Evolutionary conservation across 2,113 vertebrate species (phyloP).

Genomic region (Meles meles): DNA sequence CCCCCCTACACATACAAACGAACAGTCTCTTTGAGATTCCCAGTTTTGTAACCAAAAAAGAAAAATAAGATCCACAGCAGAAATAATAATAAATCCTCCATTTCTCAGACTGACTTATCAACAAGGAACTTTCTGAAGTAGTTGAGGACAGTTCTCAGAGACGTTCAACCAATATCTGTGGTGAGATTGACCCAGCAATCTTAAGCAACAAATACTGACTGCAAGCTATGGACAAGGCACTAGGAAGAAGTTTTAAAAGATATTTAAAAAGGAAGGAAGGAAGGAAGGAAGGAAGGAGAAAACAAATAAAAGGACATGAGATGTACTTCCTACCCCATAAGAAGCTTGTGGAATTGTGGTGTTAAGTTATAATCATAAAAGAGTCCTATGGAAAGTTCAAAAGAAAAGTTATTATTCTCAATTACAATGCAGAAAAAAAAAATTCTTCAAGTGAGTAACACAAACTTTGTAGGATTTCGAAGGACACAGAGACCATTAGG

Average conservation of each 20-base stretch:
- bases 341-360: background rate
- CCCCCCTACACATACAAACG: background rate
- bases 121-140: conserved; percentile 10
- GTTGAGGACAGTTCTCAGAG: background rate
- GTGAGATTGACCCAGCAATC: background rate
- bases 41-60: conserved; percentile 36
- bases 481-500: background rate
- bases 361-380: background rate
- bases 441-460: background rate
- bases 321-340: background rate
- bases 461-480: background rate
- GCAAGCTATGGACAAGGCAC: background rate
- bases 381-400: background rate
- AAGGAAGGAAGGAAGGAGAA: background rate
- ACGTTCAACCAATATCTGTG: background rate
- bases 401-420: conserved; percentile 1
- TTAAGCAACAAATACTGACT: background rate
- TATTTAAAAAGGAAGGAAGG: background rate
- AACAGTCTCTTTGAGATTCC: conserved; percentile 2
- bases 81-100: conserved; percentile 34
- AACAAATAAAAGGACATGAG: background rate
- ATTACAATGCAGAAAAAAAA: background rate
- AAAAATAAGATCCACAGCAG: conserved; percentile 32
- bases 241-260: background rate
- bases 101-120: background rate